Conservation (phyloP, 1,140 invertebrate species). For the Rhyzopertha dominica region DNA sequence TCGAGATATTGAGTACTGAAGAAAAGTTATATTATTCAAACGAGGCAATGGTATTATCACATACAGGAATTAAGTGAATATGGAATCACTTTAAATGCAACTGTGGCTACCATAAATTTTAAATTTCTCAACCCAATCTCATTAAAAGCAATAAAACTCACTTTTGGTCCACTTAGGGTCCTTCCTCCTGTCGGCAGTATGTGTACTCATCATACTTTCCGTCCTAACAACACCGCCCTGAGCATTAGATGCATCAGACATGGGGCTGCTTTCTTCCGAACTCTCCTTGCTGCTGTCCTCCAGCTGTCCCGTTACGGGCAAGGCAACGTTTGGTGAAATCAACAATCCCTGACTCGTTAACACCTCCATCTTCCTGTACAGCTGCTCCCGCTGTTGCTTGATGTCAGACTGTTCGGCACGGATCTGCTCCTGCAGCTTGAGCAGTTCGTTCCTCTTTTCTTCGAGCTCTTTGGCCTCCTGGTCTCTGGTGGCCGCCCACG, state of each 20-base stretch:
- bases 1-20: too few species aligned
- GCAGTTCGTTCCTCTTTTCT: conserved; percentile 57
- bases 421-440: conserved; percentile 58
- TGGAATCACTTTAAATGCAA: too few species aligned
- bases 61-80: too few species aligned
- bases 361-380: conserved; percentile 77
- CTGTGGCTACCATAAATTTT: too few species aligned
- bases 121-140: too few species aligned
- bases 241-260: too few species aligned
- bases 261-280: conserved; percentile 43
- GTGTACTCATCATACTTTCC: too few species aligned
- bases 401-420: conserved; percentile 75
- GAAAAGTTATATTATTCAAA: too few species aligned
- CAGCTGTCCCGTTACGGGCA: conserved; percentile 29
- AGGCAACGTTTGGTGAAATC: conserved; percentile 49
- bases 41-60: too few species aligned
- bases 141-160: too few species aligned
- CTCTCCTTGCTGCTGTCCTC: conserved; percentile 43
- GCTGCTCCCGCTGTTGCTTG: conserved; percentile 76
- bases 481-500: conserved; percentile 61
- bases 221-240: too few species aligned
- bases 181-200: conserved; percentile 49
- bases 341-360: conserved; percentile 68
- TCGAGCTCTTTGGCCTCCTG: conserved; percentile 62
- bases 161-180: conserved; percentile 53